Evolutionary conservation across 2,888 invertebrate species (phyloP).

Genomic region (Amiota minor): DNA sequence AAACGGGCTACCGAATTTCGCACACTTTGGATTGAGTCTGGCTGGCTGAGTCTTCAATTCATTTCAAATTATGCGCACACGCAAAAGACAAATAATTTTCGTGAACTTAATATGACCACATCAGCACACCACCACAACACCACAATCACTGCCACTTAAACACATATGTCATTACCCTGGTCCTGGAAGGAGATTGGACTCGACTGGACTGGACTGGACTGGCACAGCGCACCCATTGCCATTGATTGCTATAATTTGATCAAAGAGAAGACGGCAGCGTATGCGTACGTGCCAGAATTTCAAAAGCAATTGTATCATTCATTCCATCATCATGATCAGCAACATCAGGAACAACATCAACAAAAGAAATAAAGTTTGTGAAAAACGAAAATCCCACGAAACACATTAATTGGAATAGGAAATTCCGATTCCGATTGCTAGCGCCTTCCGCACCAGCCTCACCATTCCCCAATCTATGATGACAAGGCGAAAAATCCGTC

Average conservation of each 20-base stretch:
- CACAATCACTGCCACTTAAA: background rate
- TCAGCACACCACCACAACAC: background rate
- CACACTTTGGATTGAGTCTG: constrained; percentile 40
- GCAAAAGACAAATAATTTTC: constrained; percentile 57
- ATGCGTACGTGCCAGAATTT: constrained; percentile 25
- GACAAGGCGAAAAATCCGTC: constrained; percentile 56
- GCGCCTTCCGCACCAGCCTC: constrained; percentile 17
- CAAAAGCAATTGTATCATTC: too few relatives aligned
- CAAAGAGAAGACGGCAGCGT: background rate
- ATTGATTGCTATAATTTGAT: background rate
- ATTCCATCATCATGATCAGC: background rate
- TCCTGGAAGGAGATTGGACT: background rate
- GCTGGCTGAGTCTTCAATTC: too few relatives aligned
- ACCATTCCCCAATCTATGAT: constrained; percentile 36
- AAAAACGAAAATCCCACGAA: constrained; percentile 15
- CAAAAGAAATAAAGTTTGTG: background rate
- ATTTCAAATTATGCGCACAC: constrained; percentile 13
- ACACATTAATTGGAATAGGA: background rate
- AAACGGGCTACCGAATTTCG: constrained; percentile 65
- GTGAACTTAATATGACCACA: constrained; percentile 60
- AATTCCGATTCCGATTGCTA: constrained; percentile 26
- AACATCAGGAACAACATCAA: background rate
- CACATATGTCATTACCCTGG: background rate
- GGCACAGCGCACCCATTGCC: background rate
- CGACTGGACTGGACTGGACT: background rate